A percentile compares a stretch with the other conserved stretches of the same genome.
Conservation (phyloP, 1,140 invertebrate genomes). For the Ceratoteleas bidentatus region DNA sequence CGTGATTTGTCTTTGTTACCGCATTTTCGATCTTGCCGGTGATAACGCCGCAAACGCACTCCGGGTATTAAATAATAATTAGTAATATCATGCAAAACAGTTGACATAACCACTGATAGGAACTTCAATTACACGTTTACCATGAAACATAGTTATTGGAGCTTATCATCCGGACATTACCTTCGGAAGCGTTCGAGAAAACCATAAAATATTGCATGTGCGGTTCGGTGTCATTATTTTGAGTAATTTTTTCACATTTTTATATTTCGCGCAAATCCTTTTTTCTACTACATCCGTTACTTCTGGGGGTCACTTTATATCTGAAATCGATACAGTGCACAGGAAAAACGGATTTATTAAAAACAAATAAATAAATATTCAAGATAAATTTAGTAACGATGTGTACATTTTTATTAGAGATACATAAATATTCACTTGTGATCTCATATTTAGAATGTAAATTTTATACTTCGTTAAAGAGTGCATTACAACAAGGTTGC, state of each 20-base stretch:
- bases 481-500: no score
- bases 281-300: background rate
- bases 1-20: constrained; percentile 65
- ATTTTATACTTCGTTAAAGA: no score
- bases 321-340: no score
- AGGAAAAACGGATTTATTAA: no score
- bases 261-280: no score
- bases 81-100: constrained; percentile 67
- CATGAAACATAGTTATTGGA: constrained; percentile 57
- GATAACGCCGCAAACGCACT: constrained; percentile 49
- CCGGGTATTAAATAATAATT: constrained; percentile 66
- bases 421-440: no score
- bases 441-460: no score
- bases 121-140: constrained; percentile 57
- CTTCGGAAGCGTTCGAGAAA: constrained; percentile 24
- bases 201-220: constrained; percentile 19
- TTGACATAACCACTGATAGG: constrained; percentile 65
- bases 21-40: constrained; percentile 50
- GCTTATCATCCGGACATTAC: constrained; percentile 42
- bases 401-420: no score
- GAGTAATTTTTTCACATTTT: constrained; percentile 1
- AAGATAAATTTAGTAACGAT: no score
- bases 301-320: no score
- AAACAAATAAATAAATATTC: no score
- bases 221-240: background rate